Conservation (phyloP, 2,888 invertebrate species). For the Aphodius sticticus region DNA sequence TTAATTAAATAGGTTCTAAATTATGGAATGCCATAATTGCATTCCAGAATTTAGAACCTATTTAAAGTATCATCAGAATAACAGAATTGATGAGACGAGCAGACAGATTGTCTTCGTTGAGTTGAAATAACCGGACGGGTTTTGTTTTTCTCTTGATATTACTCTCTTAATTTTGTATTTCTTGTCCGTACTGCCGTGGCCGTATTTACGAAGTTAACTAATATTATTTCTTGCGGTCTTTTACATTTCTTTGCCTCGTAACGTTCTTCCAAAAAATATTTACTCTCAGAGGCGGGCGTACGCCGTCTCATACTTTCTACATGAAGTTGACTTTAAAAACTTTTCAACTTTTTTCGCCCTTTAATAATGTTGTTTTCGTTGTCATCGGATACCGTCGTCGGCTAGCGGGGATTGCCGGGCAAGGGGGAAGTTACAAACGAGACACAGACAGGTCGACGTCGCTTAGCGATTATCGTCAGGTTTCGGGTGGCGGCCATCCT, state of each 20-base stretch:
- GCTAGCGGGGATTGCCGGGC: not conserved
- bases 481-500: not conserved
- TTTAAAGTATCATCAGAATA: too few species aligned
- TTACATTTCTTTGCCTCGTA: not conserved
- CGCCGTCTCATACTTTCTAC: not conserved
- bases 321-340: not conserved
- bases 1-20: too few species aligned
- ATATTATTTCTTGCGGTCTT: not conserved
- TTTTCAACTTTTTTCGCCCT: not conserved
- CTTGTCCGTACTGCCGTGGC: too few species aligned
- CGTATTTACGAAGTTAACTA: not conserved
- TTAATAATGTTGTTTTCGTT: not conserved
- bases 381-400: not conserved
- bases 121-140: too few species aligned
- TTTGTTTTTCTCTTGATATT: too few species aligned
- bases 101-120: too few species aligned
- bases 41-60: too few species aligned
- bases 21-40: too few species aligned
- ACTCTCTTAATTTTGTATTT: too few species aligned
- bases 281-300: not conserved
- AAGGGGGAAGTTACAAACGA: not conserved
- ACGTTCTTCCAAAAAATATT: not conserved
- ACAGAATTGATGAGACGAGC: too few species aligned
- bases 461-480: not conserved
- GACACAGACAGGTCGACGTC: not conserved